Conservation (phyloP, 2,888 invertebrate genomes). For the Diloba caeruleocephala region DNA sequence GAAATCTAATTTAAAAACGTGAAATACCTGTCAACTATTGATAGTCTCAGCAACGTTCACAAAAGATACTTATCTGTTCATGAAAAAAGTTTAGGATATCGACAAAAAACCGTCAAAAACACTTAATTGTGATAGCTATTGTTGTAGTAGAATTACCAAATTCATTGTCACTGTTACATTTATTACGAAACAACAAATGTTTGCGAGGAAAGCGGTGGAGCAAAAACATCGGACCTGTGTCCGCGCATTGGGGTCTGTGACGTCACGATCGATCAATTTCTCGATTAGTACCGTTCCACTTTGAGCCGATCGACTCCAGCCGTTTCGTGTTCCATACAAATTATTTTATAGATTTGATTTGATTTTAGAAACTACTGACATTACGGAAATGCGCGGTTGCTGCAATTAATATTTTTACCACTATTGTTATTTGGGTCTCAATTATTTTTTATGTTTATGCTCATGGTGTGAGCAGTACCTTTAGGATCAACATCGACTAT, state of each 20-base stretch:
- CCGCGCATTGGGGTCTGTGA: conserved; percentile 46
- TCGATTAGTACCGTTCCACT: conserved; percentile 58
- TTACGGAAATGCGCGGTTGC: conserved; percentile 42
- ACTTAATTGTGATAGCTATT: conserved; percentile 29
- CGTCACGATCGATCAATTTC: conserved; percentile 63
- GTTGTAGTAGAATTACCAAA: conserved; percentile 51
- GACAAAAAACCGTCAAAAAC: conserved; percentile 24
- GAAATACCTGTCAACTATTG: conserved; percentile 28
- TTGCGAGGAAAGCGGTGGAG: conserved; percentile 67
- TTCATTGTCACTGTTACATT: conserved; percentile 61
- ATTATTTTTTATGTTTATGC: conserved; percentile 25
- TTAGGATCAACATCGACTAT: neutral
- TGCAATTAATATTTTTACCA: conserved; percentile 39
- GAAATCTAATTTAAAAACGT: conserved; percentile 29
- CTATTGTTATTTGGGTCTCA: conserved; percentile 38
- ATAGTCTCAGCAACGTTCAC: conserved; percentile 8
- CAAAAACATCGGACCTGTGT: conserved; percentile 48
- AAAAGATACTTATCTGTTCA: conserved; percentile 24
- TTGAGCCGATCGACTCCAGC: conserved; percentile 39
- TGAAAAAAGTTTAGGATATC: conserved; percentile 21
- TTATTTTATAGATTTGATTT: conserved; percentile 42
- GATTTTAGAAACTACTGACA: conserved; percentile 45
- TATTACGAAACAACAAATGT: conserved; percentile 66
- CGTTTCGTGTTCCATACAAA: conserved; percentile 41
- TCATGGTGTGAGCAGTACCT: conserved; percentile 7